Evolutionary conservation across 2,888 invertebrate species (phyloP).

Genomic region (Pammene fasciana): DNA sequence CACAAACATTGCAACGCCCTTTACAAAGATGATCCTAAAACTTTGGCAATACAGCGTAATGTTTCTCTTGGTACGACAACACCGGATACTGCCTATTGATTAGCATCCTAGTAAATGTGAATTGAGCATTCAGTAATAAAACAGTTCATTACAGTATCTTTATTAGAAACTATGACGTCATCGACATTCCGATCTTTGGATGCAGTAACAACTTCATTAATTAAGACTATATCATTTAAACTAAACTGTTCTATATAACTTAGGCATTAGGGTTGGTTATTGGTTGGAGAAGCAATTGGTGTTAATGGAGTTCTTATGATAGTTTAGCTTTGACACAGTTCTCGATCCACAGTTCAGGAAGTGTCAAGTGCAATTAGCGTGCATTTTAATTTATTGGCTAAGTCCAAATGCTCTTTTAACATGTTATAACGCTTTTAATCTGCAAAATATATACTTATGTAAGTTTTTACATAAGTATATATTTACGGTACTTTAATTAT

Average conservation of each 20-base stretch:
- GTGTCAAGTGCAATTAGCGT: constrained; percentile 53
- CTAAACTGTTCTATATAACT: constrained; percentile 3
- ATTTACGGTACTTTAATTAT: too few relatives aligned
- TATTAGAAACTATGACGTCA: constrained; percentile 39
- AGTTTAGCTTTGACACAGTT: constrained; percentile 48
- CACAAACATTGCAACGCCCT: constrained; percentile 41
- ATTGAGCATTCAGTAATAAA: constrained; percentile 40
- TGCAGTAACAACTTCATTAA: constrained; percentile 45
- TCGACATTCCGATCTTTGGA: constrained; percentile 37
- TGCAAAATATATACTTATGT: too few relatives aligned
- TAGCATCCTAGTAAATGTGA: constrained; percentile 30
- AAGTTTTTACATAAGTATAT: too few relatives aligned
- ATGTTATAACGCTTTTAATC: too few relatives aligned
- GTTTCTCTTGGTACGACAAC: constrained; percentile 24
- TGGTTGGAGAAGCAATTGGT: neutral
- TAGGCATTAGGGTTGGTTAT: constrained; percentile 3
- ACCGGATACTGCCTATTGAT: constrained; percentile 33
- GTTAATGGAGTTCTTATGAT: constrained; percentile 37
- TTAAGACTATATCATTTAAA: constrained; percentile 19
- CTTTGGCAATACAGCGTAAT: constrained; percentile 40
- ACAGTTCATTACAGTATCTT: constrained; percentile 39
- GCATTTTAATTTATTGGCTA: constrained; percentile 32
- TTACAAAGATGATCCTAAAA: constrained; percentile 41
- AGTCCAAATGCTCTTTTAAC: neutral
- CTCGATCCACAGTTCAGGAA: constrained; percentile 52